Percentiles rank a stretch among this genome's conserved stretches.
Conservation (phyloP, 1,140 invertebrate genomes). For the Homarus americanus region DNA sequence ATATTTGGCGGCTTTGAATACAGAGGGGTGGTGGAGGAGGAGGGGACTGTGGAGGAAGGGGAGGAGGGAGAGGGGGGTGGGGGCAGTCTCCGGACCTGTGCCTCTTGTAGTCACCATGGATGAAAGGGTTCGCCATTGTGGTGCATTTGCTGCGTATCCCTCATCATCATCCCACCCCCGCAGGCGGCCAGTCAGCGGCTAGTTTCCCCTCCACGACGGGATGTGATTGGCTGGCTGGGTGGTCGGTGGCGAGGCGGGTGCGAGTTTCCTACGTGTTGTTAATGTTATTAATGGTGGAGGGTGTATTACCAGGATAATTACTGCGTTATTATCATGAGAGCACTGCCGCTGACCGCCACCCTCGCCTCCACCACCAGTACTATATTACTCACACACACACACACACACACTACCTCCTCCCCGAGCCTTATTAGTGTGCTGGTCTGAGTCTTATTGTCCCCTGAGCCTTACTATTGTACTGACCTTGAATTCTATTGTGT, state of each 20-base stretch:
- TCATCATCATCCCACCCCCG: constrained; percentile 29
- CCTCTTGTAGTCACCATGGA: constrained; percentile 59
- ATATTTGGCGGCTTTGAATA: constrained; percentile 58
- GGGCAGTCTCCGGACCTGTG: constrained; percentile 7
- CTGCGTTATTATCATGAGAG: constrained; percentile 64
- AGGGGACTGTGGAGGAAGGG: not conserved
- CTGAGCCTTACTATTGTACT: too few species aligned
- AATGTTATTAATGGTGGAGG: constrained; percentile 64
- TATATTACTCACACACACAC: too few species aligned
- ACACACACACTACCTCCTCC: too few species aligned
- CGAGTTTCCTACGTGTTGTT: constrained; percentile 46
- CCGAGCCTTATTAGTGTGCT: too few species aligned
- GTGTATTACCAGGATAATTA: constrained; percentile 64
- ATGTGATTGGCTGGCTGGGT: constrained; percentile 39
- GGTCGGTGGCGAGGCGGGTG: not conserved
- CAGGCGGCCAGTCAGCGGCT: constrained; percentile 22
- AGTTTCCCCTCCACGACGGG: constrained; percentile 4
- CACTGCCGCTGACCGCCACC: too few species aligned
- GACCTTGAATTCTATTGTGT: too few species aligned
- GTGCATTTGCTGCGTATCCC: constrained; percentile 50
- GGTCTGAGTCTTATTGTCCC: too few species aligned
- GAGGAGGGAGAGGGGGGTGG: not conserved
- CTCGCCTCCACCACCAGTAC: too few species aligned
- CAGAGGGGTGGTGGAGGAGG: not conserved
- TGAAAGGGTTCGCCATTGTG: constrained; percentile 67